These are phyloP conservation scores for Neelides sp. DNA, from an alignment of 1,140 invertebrate genomes.

Conservation along the genomic window DNA sequence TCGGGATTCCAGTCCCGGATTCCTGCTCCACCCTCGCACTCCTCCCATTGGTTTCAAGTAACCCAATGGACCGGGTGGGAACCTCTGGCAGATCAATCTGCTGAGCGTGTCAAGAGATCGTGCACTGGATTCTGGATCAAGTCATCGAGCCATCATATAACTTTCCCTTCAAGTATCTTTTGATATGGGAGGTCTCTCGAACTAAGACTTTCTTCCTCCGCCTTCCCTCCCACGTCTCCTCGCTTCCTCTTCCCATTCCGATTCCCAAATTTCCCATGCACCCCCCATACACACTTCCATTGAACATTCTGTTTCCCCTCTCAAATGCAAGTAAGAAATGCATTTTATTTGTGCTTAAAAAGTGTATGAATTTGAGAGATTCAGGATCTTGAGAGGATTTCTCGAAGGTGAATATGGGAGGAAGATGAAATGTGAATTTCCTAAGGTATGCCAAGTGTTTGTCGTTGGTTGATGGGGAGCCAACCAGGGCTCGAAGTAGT, in stretches of 20 bases:
- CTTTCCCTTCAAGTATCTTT: too few relatives aligned
- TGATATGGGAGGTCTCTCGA: background rate
- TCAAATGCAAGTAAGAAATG: too few relatives aligned
- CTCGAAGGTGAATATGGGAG: too few relatives aligned
- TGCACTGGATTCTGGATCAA: constrained; percentile 14
- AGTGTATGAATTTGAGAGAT: too few relatives aligned
- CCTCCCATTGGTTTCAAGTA: constrained; percentile 28
- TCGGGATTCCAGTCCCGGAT: background rate
- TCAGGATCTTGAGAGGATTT: too few relatives aligned
- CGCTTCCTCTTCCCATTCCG: background rate
- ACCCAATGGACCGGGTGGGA: constrained; percentile 26
- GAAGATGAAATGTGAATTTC: too few relatives aligned
- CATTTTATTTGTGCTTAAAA: too few relatives aligned
- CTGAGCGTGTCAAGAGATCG: constrained; percentile 30
- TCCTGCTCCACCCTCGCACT: constrained; percentile 23
- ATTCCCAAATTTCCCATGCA: background rate
- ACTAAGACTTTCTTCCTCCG: background rate
- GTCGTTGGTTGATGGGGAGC: constrained; percentile 14
- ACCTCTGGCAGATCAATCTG: constrained; percentile 30
- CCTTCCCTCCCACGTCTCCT: background rate
- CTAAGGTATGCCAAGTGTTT: too few relatives aligned
- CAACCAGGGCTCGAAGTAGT: constrained; percentile 12
- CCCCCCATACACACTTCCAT: too few relatives aligned
- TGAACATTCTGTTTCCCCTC: too few relatives aligned
- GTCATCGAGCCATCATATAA: too few relatives aligned